Evolutionary conservation across 64 coral and sea anemone species (phyloP).

Genomic region (Astreopora myriophthalma): DNA sequence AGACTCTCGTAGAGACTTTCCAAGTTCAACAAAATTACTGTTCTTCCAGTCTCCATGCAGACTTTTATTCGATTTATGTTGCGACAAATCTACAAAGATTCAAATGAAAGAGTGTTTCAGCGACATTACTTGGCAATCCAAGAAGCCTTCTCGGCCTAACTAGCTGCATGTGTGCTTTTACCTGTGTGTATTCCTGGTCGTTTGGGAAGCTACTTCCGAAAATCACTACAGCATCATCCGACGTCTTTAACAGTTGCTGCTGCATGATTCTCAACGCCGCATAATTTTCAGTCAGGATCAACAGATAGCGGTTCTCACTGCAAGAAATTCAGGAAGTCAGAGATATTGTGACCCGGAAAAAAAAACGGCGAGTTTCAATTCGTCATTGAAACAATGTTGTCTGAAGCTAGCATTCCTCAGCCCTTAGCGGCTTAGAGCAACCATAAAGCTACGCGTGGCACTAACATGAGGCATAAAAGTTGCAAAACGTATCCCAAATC

Average conservation of each 20-base stretch:
- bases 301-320: conserved; percentile 82
- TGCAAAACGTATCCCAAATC: no score
- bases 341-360: background rate
- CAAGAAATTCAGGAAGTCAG: background rate
- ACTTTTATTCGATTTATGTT: conserved; percentile 92
- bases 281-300: conserved; percentile 84
- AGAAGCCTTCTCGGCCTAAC: background rate
- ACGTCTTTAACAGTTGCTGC: conserved; percentile 55
- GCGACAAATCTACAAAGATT: conserved; percentile 70
- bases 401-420: no score
- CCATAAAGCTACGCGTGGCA: no score
- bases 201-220: conserved; percentile 90
- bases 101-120: background rate
- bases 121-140: background rate
- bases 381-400: no score
- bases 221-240: conserved; percentile 75
- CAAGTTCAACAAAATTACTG: conserved; percentile 85
- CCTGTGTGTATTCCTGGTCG: conserved; percentile 92
- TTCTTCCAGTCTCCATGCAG: conserved; percentile 90
- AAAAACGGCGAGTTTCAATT: no score
- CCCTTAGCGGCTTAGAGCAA: no score
- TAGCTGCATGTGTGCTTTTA: background rate
- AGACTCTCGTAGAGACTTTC: conserved; percentile 88
- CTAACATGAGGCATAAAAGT: no score
- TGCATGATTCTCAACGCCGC: conserved; percentile 77